These are phyloP conservation scores for Vimba vimba DNA, from an alignment of 2,113 vertebrate species.

Conservation along the genomic window DNA sequence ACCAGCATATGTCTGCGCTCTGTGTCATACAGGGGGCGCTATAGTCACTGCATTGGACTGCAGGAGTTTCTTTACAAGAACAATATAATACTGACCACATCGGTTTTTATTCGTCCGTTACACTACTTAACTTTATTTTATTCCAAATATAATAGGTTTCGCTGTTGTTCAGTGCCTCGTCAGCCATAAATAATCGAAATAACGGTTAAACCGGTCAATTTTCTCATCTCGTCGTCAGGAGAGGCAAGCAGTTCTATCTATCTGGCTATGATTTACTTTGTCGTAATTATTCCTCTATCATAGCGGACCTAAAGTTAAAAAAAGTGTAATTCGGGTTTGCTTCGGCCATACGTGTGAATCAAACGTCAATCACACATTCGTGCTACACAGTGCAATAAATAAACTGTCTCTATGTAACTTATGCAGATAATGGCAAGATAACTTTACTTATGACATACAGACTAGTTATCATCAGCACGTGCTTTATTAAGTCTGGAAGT, in stretches of 20 bases:
- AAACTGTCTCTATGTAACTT: background rate
- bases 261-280: background rate
- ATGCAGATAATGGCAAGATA: background rate
- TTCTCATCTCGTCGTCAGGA: background rate
- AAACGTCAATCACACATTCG: background rate
- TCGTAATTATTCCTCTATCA: background rate
- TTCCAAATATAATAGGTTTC: background rate
- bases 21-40: background rate
- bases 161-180: background rate
- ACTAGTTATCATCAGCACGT: background rate
- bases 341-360: background rate
- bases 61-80: background rate
- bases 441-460: background rate
- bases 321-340: background rate
- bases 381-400: background rate
- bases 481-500: background rate
- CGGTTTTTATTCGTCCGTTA: background rate
- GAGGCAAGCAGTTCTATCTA: background rate
- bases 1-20: background rate
- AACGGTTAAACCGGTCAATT: background rate
- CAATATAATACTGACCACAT: background rate
- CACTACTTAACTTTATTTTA: background rate
- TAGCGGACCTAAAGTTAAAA: background rate
- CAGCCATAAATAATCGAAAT: background rate
- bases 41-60: background rate